Evolutionary conservation across 2,888 invertebrate species (phyloP).

Genomic region (Prostheceraeus crozeri): DNA sequence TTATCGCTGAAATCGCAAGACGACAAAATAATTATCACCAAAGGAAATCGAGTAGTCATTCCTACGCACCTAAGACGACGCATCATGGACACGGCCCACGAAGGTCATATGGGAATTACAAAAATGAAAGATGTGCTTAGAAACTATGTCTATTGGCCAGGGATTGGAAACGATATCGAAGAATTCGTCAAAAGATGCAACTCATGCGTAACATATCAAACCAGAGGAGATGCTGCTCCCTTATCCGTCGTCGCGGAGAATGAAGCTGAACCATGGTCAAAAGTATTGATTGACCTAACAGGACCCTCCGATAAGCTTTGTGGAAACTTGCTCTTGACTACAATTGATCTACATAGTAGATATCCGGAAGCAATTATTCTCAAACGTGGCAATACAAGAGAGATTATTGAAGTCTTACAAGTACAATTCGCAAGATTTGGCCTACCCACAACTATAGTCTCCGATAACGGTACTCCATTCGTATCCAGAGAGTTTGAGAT

Average conservation of each 20-base stretch:
- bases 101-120: constrained; percentile 5
- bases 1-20: no score
- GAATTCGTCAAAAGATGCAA: neutral
- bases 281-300: constrained; percentile 1
- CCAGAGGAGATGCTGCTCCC: constrained; percentile 4
- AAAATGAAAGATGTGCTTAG: constrained; percentile 17
- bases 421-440: no score
- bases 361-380: no score
- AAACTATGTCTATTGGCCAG: constrained; percentile 11
- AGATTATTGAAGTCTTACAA: no score
- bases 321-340: neutral
- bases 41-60: neutral
- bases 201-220: neutral
- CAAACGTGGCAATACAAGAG: no score
- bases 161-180: neutral
- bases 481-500: no score
- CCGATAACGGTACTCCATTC: no score
- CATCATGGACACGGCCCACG: neutral
- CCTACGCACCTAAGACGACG: neutral
- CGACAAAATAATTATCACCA: constrained; percentile 10
- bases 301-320: neutral
- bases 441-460: no score
- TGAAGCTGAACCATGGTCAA: neutral
- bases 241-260: neutral
- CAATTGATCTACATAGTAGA: neutral